phyloP scores from a whole-genome alignment of 2,888 invertebrate genomes.

The Nyleta sp. region DNA sequence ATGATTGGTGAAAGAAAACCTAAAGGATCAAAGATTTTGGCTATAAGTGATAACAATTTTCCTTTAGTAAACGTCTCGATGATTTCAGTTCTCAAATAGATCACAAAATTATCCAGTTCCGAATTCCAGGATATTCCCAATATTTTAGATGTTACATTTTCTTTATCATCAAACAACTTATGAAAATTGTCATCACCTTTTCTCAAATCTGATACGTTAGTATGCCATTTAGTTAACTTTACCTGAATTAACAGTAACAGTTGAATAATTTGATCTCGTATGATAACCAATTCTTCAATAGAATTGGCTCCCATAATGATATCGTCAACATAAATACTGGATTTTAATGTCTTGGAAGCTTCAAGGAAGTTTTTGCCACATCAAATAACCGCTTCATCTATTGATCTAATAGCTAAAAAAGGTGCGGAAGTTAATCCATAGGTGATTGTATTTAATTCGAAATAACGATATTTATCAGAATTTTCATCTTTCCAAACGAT shows the following conservation, averaged over 20 bases:
- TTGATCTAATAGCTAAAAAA: slow-evolving; percentile 1
- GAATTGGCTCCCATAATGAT: not conserved
- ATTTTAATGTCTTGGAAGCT: not conserved
- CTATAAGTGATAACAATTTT: not conserved
- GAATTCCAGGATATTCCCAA: not conserved
- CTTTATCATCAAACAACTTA: no score
- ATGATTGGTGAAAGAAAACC: not conserved
- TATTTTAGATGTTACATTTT: not conserved
- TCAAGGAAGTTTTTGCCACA: not conserved
- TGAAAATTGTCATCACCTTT: no score
- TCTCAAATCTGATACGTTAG: no score
- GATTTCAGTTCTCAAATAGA: no score
- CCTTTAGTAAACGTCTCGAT: not conserved
- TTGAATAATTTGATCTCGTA: not conserved
- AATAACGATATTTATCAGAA: not conserved
- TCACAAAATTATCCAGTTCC: not conserved
- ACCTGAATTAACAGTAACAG: not conserved
- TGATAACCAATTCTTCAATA: not conserved
- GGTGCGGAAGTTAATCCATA: slow-evolving; percentile 6
- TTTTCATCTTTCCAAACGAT: not conserved
- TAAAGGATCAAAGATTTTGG: not conserved
- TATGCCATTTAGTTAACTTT: not conserved
- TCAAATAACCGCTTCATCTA: not conserved
- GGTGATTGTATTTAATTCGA: slow-evolving; percentile 11
- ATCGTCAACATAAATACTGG: slow-evolving; percentile 1